Evolutionary conservation across 2,797 vertebrate species (phyloP).

Genomic region (Cacajao melanocephalus): DNA sequence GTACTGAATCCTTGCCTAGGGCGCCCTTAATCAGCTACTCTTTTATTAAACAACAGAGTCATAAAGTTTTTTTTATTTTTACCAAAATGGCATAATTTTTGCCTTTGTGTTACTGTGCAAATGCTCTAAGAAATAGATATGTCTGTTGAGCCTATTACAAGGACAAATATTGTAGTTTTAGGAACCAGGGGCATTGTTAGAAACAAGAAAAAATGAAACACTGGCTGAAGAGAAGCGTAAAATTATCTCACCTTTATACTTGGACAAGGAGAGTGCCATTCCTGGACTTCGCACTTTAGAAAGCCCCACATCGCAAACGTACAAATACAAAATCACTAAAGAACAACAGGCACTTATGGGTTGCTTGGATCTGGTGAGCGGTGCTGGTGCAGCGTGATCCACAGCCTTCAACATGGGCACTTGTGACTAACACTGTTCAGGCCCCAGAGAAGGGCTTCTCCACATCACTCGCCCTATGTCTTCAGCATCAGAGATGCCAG

Average conservation of each 20-base stretch:
- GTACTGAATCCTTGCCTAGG: neutral
- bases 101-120: neutral
- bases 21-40: neutral
- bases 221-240: neutral
- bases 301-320: neutral
- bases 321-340: neutral
- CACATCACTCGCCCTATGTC: neutral
- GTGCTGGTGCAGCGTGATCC: fast-evolving
- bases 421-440: neutral
- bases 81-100: neutral
- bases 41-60: neutral
- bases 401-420: neutral
- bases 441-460: neutral
- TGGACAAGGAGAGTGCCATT: neutral
- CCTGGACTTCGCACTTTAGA: neutral
- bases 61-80: neutral
- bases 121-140: neutral
- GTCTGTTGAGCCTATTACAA: neutral
- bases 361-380: neutral
- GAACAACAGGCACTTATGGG: neutral
- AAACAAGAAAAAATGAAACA: neutral
- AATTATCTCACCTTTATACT: neutral
- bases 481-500: neutral
- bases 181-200: neutral
- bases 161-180: neutral